Base-by-base conservation (phyloP, 2,113 vertebrate genomes). In the Speoplatyrhinus poulsoni region DNA sequence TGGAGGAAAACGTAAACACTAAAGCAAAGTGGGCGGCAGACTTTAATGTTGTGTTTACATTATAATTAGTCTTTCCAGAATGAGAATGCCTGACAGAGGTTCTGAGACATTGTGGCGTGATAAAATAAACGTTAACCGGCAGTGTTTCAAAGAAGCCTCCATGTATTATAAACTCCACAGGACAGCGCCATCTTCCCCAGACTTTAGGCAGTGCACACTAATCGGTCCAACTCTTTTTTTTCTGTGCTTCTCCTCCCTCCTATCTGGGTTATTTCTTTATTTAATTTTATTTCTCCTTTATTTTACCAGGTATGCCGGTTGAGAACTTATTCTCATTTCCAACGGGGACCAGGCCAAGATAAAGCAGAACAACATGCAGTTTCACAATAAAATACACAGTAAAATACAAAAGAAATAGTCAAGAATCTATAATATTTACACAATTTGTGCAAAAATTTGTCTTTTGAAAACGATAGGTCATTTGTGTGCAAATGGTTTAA, bases 31-130 rank as follows among this genome's bases (percentile, higher is more conserved):
- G 85, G 85, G 80, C 86, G 84, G 59, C 82, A 79, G 85, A 79
- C 85, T 95, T 94, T 93, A 93, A 93, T 95, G 95, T 93, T 92
- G 88, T 96, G 95, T 95, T 96, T 97, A 95, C 91, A 94, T 93
- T 96, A 90, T 92, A 91, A 89, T 91, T 90, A 89, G 81, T 88
- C 89, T 92, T 81, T 86, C 83, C 89, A 87, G 85, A 88, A 90
- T 87, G 85, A 90, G 88, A 82, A 89, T 89, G 89, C 89, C 87
- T 91, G 87, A 88, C 86, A 75, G 92, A 92, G 90, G 82, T 82
- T 89, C 74, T 81, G 87, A 83, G 87, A 86, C 69, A 53, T 80
- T 67, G 60, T 89, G 88, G 91, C 73, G 91, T 91, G 90, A 72
- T 84, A 81, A 83, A 85, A 88, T 86, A 85, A 86, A 85, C 89